phyloP scores from a whole-genome alignment of 2,797 vertebrate genomes.

The Sternarchorhynchus goeldii region DNA sequence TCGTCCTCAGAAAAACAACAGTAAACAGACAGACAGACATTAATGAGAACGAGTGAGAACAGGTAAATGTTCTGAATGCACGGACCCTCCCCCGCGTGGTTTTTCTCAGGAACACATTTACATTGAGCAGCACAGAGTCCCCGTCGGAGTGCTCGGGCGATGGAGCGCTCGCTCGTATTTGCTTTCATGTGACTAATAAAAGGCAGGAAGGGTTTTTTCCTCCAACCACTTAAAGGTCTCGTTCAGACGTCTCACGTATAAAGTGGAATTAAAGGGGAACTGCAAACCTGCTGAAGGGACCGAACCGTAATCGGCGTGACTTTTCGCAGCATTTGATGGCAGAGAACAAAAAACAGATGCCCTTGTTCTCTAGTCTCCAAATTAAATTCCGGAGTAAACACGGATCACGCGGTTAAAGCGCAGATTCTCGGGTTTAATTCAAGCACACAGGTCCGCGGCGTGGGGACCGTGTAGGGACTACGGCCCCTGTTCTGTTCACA shows the following conservation, averaged over 20 bases:
- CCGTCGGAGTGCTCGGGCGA: conserved; percentile 26
- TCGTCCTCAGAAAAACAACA: conserved; percentile 23
- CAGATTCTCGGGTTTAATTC: too few relatives aligned
- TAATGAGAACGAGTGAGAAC: conserved; percentile 39
- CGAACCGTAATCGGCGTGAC: conserved; percentile 35
- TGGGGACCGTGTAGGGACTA: too few relatives aligned
- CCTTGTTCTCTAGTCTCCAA: too few relatives aligned
- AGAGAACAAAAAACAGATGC: neutral
- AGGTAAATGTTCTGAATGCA: conserved; percentile 36
- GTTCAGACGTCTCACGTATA: conserved; percentile 37
- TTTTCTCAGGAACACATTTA: conserved; percentile 52
- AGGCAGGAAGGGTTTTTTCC: conserved; percentile 43
- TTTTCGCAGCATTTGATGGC: neutral
- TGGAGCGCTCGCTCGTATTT: conserved; percentile 43
- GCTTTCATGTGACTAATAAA: conserved; percentile 51
- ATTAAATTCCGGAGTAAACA: too few relatives aligned
- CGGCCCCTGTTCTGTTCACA: too few relatives aligned
- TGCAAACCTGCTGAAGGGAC: conserved; percentile 33
- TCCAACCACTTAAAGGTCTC: conserved; percentile 31
- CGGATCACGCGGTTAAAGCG: too few relatives aligned
- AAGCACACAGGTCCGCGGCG: too few relatives aligned
- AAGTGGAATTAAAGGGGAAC: conserved; percentile 39
- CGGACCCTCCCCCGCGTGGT: conserved; percentile 26
- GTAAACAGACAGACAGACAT: conserved; percentile 16
- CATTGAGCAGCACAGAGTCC: conserved; percentile 49